Percentiles rank a stretch among this genome's conserved stretches.
Conservation (phyloP, 1,140 invertebrate genomes). For the Popillia japonica region DNA sequence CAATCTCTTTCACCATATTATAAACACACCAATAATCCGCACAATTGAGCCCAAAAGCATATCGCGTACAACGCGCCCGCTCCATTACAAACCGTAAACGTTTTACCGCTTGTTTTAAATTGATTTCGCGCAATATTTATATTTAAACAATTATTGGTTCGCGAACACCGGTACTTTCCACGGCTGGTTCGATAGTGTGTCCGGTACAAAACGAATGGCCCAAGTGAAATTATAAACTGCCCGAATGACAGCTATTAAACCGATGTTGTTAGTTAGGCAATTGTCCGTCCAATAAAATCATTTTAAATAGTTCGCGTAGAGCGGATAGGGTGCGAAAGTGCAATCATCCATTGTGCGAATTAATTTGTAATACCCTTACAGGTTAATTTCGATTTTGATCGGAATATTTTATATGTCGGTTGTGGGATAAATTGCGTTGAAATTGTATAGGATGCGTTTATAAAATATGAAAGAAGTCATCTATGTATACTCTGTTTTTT, state of each 20-base stretch:
- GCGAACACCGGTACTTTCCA: no score
- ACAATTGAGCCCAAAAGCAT: no score
- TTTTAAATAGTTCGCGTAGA: background rate
- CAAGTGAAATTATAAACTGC: constrained; percentile 23
- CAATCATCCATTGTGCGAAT: background rate
- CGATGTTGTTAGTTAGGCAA: constrained; percentile 19
- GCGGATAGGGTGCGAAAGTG: background rate
- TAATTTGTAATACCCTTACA: background rate
- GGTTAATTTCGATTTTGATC: constrained; percentile 13
- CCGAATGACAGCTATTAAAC: constrained; percentile 33
- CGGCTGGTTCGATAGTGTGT: no score
- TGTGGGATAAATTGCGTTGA: no score
- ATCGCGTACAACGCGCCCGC: background rate
- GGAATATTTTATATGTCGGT: no score
- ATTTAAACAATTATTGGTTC: constrained; percentile 28
- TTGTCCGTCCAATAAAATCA: constrained; percentile 28
- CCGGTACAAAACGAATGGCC: constrained; percentile 5
- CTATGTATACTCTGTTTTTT: no score
- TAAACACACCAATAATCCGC: no score
- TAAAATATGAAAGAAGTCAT: no score
- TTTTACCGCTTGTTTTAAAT: constrained; percentile 21
- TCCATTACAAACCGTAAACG: background rate
- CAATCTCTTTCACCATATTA: no score
- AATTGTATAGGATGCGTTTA: no score
- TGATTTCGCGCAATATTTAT: constrained; percentile 27